Conservation (phyloP, 2,888 invertebrate species). For the Seira sanloemensis region DNA sequence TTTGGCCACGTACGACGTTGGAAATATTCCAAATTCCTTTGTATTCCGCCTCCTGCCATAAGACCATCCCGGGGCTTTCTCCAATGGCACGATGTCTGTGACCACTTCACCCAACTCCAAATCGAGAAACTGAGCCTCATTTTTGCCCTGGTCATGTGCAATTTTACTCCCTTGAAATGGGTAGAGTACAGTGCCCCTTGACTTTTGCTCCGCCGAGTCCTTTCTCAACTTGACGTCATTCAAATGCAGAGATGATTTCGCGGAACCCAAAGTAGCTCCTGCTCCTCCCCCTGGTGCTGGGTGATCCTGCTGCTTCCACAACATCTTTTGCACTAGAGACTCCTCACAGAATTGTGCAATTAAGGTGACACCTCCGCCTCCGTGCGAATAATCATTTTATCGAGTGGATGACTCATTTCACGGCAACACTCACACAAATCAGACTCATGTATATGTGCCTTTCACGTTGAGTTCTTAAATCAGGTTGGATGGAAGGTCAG, state of each 20-base stretch:
- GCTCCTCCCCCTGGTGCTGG: background rate
- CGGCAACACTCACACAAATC: too few species aligned
- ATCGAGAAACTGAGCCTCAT: conserved; percentile 77
- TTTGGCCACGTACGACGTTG: conserved; percentile 46
- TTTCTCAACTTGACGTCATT: too few species aligned
- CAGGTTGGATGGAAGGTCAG: too few species aligned
- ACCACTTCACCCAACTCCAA: conserved; percentile 95
- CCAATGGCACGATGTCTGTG: conserved; percentile 94
- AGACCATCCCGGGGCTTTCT: conserved; percentile 76
- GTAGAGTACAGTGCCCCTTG: conserved; percentile 39
- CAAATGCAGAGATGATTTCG: background rate
- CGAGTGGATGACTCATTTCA: too few species aligned
- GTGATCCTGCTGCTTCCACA: conserved; percentile 54
- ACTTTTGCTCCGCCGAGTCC: too few species aligned
- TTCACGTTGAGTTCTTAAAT: too few species aligned
- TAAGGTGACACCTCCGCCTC: too few species aligned
- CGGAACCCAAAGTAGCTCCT: conserved; percentile 8
- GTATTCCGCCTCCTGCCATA: conserved; percentile 47
- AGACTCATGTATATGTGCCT: too few species aligned
- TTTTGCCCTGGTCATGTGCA: conserved; percentile 14
- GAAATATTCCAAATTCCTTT: conserved; percentile 54
- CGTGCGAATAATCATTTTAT: too few species aligned
- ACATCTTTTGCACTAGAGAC: too few species aligned
- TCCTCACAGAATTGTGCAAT: too few species aligned
- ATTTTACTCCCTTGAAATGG: conserved; percentile 44